Conservation (phyloP, 2,888 invertebrate species). For the Brenthis daphne region DNA sequence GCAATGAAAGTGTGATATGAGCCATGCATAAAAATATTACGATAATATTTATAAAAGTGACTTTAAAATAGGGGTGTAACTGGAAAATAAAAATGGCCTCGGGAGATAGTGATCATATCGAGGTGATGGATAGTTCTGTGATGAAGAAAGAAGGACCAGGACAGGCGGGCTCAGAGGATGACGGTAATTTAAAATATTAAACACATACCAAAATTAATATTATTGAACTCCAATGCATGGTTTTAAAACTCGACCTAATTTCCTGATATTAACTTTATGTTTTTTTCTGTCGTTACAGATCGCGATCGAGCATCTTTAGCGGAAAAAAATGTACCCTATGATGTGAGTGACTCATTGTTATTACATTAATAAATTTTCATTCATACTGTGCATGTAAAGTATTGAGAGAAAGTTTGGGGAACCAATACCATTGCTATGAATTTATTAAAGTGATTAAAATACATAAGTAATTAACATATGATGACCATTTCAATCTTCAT, state of each 20-base stretch:
- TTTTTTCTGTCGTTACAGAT: slow-evolving; percentile 74
- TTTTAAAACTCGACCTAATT: slow-evolving; percentile 46
- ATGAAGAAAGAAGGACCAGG: slow-evolving; percentile 84
- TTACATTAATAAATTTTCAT: slow-evolving; percentile 51
- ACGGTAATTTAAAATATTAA: slow-evolving; percentile 70
- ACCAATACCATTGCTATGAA: slow-evolving; percentile 18
- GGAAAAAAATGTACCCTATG: slow-evolving; percentile 83
- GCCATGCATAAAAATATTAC: slow-evolving; percentile 72
- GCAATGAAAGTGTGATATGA: slow-evolving; percentile 73
- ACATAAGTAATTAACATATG: neutral
- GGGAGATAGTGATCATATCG: slow-evolving; percentile 91
- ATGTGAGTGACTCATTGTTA: slow-evolving; percentile 78
- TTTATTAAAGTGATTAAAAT: slow-evolving; percentile 10
- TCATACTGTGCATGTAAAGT: slow-evolving; percentile 45
- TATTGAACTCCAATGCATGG: slow-evolving; percentile 7
- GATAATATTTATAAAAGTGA: slow-evolving; percentile 60
- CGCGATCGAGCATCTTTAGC: slow-evolving; percentile 83
- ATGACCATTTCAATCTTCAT: neutral
- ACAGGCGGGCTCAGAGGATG: slow-evolving; percentile 83
- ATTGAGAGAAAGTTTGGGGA: slow-evolving; percentile 49
- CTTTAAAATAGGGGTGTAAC: slow-evolving; percentile 76
- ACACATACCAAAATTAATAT: neutral
- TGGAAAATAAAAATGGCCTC: slow-evolving; percentile 88
- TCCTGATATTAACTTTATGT: slow-evolving; percentile 52
- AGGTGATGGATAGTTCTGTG: slow-evolving; percentile 86